Conservation (phyloP, 30 jellyfish, hydroid and myxozoan species). For the Mastigias papua region DNA sequence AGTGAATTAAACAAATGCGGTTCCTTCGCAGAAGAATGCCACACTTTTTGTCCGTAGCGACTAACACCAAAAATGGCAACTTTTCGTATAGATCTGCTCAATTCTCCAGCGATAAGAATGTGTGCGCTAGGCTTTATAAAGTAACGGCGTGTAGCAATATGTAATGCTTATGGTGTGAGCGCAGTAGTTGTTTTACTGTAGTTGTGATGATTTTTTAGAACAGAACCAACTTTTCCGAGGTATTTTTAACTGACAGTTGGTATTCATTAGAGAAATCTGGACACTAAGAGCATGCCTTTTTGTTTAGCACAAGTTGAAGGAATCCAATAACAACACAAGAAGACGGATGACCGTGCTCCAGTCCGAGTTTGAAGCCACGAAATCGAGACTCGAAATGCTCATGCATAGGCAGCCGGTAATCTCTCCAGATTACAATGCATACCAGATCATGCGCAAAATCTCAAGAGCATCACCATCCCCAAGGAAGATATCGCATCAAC, state of each 20-base stretch:
- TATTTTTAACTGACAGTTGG: not conserved
- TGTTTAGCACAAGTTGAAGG: slow-evolving; percentile 67
- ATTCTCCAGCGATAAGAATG: too few relatives aligned
- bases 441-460: slow-evolving; percentile 78
- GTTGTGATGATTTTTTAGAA: too few relatives aligned
- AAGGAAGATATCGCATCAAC: slow-evolving; percentile 59
- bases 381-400: slow-evolving; percentile 71
- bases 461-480: slow-evolving; percentile 65
- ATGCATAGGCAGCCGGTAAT: slow-evolving; percentile 59
- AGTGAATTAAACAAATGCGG: too few relatives aligned
- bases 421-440: slow-evolving; percentile 82
- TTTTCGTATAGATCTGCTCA: too few relatives aligned
- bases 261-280: not conserved
- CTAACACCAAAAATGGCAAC: too few relatives aligned
- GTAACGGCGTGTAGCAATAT: too few relatives aligned
- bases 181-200: too few relatives aligned
- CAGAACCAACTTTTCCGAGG: too few relatives aligned
- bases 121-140: too few relatives aligned
- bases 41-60: too few relatives aligned
- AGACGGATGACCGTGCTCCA: slow-evolving; percentile 73
- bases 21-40: too few relatives aligned
- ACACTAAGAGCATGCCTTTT: not conserved
- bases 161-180: too few relatives aligned
- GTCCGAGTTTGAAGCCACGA: slow-evolving; percentile 77
- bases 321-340: slow-evolving; percentile 51